Percentiles rank a stretch among this genome's conserved stretches.
Evolutionary conservation across 2,113 vertebrate genomes (phyloP).

Genomic region (Cryptotis parvus): DNA sequence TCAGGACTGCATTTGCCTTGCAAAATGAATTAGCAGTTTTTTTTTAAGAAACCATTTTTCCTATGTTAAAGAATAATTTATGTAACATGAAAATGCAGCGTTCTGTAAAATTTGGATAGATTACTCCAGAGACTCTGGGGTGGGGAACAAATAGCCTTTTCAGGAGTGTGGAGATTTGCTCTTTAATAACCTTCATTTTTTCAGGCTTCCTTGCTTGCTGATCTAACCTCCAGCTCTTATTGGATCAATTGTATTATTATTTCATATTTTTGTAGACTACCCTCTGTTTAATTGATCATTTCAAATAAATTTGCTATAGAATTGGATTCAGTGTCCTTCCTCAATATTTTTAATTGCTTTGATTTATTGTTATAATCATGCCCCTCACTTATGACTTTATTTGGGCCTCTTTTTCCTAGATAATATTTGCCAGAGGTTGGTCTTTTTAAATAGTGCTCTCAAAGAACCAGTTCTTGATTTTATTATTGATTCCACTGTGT

Average conservation of each 20-base stretch:
- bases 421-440: slow-evolving; percentile 65
- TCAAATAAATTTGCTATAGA: slow-evolving; percentile 42
- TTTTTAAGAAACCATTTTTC: slow-evolving; percentile 32
- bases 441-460: slow-evolving; percentile 67
- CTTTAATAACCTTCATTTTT: slow-evolving; percentile 18
- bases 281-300: slow-evolving; percentile 72
- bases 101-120: slow-evolving; percentile 72
- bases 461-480: slow-evolving; percentile 59
- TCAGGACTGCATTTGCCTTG: slow-evolving; percentile 70
- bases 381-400: slow-evolving; percentile 67
- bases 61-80: slow-evolving; percentile 73
- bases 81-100: slow-evolving; percentile 64
- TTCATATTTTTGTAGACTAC: slow-evolving; percentile 56
- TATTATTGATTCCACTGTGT: slow-evolving; percentile 62
- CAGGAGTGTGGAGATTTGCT: not conserved
- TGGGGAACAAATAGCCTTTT: not conserved
- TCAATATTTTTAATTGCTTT: slow-evolving; percentile 61
- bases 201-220: not conserved
- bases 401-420: slow-evolving; percentile 56
- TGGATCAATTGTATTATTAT: not conserved
- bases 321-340: not conserved
- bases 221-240: slow-evolving; percentile 27
- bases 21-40: slow-evolving; percentile 75
- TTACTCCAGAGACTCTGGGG: slow-evolving; percentile 62
- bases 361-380: slow-evolving; percentile 64